Evolutionary conservation across 2,888 invertebrate species (phyloP).

Genomic region (Aleiodes testaceus): DNA sequence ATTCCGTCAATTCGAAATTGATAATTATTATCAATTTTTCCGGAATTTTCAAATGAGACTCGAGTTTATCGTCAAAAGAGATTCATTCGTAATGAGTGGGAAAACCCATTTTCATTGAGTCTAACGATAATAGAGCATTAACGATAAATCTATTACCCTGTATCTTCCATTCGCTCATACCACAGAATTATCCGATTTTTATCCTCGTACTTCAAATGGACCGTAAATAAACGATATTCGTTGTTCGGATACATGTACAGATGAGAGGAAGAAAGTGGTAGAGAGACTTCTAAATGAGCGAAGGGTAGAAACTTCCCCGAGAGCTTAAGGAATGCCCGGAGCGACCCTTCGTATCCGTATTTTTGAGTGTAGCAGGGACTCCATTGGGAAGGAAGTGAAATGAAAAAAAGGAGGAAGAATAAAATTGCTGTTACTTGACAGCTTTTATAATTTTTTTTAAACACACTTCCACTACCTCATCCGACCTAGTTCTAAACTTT

Average conservation of each 20-base stretch:
- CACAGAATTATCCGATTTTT: slow-evolving; percentile 43
- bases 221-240: slow-evolving; percentile 48
- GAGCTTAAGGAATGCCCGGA: slow-evolving; percentile 21
- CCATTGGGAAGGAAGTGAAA: slow-evolving; percentile 12
- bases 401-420: slow-evolving; percentile 26
- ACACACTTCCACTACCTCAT: not conserved
- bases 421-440: slow-evolving; percentile 8
- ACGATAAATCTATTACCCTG: slow-evolving; percentile 43
- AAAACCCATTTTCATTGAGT: not conserved
- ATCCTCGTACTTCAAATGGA: slow-evolving; percentile 43
- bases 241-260: not conserved
- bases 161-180: slow-evolving; percentile 24
- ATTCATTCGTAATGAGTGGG: not conserved
- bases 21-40: not conserved
- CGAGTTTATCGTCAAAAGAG: too few species aligned
- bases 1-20: too few species aligned
- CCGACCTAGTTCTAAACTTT: slow-evolving; percentile 1
- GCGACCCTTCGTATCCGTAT: slow-evolving; percentile 16
- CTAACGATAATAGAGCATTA: slow-evolving; percentile 42
- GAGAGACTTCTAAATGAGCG: not conserved
- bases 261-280: slow-evolving; percentile 21
- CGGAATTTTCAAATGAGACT: not conserved
- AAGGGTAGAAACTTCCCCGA: slow-evolving; percentile 23
- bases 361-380: not conserved
- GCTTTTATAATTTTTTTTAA: slow-evolving; percentile 2